Conservation (phyloP, 2,888 invertebrate species). For the Philereme vetulata region DNA sequence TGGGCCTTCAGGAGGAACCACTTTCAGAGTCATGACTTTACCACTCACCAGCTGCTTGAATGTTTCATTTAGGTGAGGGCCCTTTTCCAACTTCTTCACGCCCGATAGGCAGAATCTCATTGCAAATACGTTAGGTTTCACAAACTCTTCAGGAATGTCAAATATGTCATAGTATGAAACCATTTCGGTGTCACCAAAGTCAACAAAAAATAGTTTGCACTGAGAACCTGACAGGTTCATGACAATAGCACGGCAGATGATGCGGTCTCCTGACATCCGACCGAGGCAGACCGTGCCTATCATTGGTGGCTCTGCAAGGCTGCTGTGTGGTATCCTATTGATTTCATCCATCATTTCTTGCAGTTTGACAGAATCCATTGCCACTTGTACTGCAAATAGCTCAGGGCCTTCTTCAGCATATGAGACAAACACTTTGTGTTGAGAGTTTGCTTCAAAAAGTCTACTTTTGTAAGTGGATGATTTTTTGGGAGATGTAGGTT, state of each 20-base stretch:
- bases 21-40: slow-evolving; percentile 85
- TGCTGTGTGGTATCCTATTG: slow-evolving; percentile 85
- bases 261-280: slow-evolving; percentile 86
- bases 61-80: slow-evolving; percentile 85
- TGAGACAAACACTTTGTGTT: slow-evolving; percentile 88
- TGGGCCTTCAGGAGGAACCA: slow-evolving; percentile 87
- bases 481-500: slow-evolving; percentile 67
- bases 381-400: slow-evolving; percentile 89
- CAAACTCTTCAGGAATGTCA: slow-evolving; percentile 89
- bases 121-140: slow-evolving; percentile 89
- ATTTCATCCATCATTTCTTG: slow-evolving; percentile 89
- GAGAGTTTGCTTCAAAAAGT: slow-evolving; percentile 72
- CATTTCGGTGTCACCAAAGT: slow-evolving; percentile 91
- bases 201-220: slow-evolving; percentile 91
- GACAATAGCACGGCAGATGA: slow-evolving; percentile 90
- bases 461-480: slow-evolving; percentile 82
- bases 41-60: slow-evolving; percentile 88
- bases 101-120: slow-evolving; percentile 89
- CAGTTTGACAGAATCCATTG: slow-evolving; percentile 83
- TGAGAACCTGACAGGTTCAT: slow-evolving; percentile 88
- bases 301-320: slow-evolving; percentile 86
- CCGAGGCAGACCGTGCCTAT: slow-evolving; percentile 91
- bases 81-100: slow-evolving; percentile 85
- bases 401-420: slow-evolving; percentile 92
- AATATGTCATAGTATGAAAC: slow-evolving; percentile 88